Evolutionary conservation across 2,113 vertebrate species (phyloP), one percentile per base, ranked within the genome.

Genomic region (Emydocephalus ijimae): DNA sequence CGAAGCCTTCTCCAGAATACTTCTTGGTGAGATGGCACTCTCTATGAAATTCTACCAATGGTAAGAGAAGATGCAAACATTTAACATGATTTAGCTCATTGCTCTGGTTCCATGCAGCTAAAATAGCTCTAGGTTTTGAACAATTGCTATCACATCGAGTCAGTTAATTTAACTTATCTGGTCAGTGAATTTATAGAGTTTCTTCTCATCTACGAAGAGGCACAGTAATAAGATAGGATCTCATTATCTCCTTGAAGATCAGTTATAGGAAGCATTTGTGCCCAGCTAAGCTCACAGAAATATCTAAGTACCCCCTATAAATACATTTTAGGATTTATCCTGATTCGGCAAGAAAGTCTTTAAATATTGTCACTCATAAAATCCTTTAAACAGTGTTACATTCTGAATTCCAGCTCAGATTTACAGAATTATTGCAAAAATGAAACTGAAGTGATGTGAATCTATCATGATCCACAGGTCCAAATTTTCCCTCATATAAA

Each of bases 301-400:
- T 24, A 86, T 24, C 39, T 64, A 57, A 5, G 26, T 54, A 26
- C 3, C 26, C 12, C 48, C 50, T 91, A 3, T 56, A 57, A 91
- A 14, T 39, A n/a, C 29, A 54, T 48, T 48, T 14, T 26, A 7
- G 39, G 24, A 29, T 85, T n/a, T 45, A 10, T 45, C 87, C 54
- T 91, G 24, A 86, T 86, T 43, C 39, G 23, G 14, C 24, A 86
- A 86, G 8, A 10, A 55, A 50, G n/a, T 55, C 26, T 90, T 56
- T 86, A 45, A 20, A 26, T 29, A 59, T 86, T 4, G 26, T 86
- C 26, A 12, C 85, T 57, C 57, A 57, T 61, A 61, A 26, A 61
- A 61, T 29, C 90, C 54, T 59, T 91, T 87, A 87, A 91, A 91
- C 59, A 86, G 81, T 59, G 59, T 86, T 86, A 23, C 39, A 48